These are phyloP conservation scores for Xestoiulus laeticollis DNA, from an alignment of 2,888 invertebrate genomes.

Conservation along the genomic window DNA sequence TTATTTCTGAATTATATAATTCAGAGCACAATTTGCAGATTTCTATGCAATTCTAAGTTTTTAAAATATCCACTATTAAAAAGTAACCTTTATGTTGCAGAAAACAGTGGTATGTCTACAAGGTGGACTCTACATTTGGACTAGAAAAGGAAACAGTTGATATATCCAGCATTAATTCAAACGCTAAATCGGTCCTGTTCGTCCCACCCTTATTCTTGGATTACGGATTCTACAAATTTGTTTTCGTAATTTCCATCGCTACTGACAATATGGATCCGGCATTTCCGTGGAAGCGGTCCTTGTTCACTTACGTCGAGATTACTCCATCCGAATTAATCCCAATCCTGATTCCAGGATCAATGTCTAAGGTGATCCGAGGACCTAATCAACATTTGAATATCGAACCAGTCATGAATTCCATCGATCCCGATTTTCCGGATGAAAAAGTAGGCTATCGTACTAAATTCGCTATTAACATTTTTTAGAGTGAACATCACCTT, in stretches of 20 bases:
- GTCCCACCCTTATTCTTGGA: conserved; percentile 44
- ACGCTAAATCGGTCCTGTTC: conserved; percentile 46
- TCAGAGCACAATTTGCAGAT: neutral
- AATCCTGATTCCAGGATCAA: conserved; percentile 48
- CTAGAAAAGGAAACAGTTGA: neutral
- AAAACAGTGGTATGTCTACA: conserved; percentile 45
- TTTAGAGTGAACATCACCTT: neutral
- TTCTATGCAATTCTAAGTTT: neutral
- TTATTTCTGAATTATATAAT: no score
- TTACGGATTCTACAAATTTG: conserved; percentile 48
- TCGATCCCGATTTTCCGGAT: conserved; percentile 53
- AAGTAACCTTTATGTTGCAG: neutral
- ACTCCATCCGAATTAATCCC: conserved; percentile 16
- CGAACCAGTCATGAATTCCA: conserved; percentile 31
- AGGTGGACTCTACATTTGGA: conserved; percentile 47
- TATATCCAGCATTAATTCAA: neutral
- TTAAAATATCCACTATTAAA: neutral
- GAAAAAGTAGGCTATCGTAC: neutral
- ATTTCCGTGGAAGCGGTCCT: conserved; percentile 46
- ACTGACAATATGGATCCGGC: neutral
- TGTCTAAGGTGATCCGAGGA: conserved; percentile 50
- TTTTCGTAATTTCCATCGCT: conserved; percentile 30
- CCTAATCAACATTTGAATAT: conserved; percentile 44
- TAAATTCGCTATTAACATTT: neutral
- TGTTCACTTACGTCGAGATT: conserved; percentile 49